Base-by-base conservation (phyloP, 2,797 vertebrate species). In the Otolemur crassicaudatus region DNA sequence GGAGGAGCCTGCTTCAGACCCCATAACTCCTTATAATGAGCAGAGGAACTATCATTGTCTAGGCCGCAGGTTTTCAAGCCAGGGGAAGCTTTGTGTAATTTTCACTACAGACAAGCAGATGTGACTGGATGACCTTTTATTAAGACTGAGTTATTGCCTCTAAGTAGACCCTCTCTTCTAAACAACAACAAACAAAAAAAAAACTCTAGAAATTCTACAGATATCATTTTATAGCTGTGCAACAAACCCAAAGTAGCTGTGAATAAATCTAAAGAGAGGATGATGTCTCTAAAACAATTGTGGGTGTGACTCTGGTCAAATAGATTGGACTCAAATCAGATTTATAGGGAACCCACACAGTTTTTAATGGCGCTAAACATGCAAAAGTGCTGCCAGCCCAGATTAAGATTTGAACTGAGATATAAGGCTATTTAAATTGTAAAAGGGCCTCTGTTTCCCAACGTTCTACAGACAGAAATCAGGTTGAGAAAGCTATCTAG, bases 191-290 rank as follows among this genome's bases (percentile, higher is more conserved):
- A 49, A 49, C 3, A 80, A 31, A 40, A 46, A 95, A 80, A 34
- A 37, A 87, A 31, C 34, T 25, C n/a, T 12, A 43, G 77, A 25
- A 85, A 89, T 76, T 86, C 89, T 86, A 88, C 94, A 49, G 61
- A 76, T 46, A 88, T 29, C 76, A 67, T 58, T 31, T 11, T 61
- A 65, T 37, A 61, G 72, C 60, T 80, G 22, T 61, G 56, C 16
- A 22, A 82, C 7, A 87, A 65, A 34, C 27, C 77, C 63, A 81
- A 88, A 88, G 43, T 67, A 82, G 34, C 7, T 76, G 65, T 37
- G 58, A 93, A 82, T 67, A 91, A 67, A 75, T 67, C 61, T 88
- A 60, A 70, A 43, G 22, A 19, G 29, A 92, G 25, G 49, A 31
- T 86, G 43, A 5, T 29, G 46, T 63, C 67, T 91, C 73, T 37